Evolutionary conservation across 1,140 invertebrate species (phyloP).

Genomic region (Amphibalanus amphitrite): DNA sequence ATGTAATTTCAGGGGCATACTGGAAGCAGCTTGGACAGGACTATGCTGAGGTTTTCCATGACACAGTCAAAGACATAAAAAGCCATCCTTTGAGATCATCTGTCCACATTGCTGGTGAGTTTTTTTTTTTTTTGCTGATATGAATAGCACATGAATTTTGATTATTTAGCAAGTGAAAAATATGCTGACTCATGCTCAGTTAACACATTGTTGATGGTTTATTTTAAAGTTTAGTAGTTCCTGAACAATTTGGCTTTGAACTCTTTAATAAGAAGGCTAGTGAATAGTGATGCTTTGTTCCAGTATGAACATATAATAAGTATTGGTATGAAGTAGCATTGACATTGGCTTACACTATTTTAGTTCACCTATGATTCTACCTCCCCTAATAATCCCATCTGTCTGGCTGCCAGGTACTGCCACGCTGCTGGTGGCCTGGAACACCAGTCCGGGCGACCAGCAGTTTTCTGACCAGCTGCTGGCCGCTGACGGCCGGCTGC

Average conservation of each 20-base stretch:
- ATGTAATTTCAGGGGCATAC: neutral
- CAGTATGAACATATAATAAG: too few species aligned
- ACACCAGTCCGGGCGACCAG: neutral
- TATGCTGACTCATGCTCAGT: too few species aligned
- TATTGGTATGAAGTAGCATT: too few species aligned
- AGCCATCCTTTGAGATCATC: neutral
- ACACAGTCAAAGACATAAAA: neutral
- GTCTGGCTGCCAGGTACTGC: neutral
- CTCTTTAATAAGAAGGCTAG: too few species aligned
- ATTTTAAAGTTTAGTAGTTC: too few species aligned
- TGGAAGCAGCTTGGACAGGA: neutral
- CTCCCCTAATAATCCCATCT: too few species aligned
- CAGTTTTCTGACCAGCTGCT: neutral
- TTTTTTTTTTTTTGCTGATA: neutral
- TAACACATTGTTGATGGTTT: too few species aligned
- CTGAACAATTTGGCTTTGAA: too few species aligned
- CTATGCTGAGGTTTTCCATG: neutral
- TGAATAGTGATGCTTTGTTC: too few species aligned
- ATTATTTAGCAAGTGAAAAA: too few species aligned
- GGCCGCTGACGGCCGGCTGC: neutral
- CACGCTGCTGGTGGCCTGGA: neutral
- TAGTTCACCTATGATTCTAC: too few species aligned
- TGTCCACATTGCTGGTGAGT: neutral
- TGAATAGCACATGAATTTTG: neutral
- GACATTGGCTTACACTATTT: too few species aligned